Conservation (phyloP, 2,888 invertebrate species). For the Pammene fasciana region DNA sequence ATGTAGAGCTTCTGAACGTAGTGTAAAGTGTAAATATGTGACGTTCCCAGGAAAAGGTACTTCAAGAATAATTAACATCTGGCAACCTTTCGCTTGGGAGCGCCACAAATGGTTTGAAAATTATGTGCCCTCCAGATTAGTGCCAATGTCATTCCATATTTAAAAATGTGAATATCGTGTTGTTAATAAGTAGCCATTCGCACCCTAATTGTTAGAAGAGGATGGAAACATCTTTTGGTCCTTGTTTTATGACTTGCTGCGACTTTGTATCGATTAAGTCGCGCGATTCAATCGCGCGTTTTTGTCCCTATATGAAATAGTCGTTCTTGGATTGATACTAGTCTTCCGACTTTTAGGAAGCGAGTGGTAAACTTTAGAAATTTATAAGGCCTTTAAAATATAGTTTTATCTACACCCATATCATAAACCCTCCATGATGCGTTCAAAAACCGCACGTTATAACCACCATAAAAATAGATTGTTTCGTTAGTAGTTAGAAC, state of each 20-base stretch:
- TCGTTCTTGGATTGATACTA: background rate
- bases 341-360: background rate
- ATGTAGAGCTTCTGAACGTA: conserved; percentile 51
- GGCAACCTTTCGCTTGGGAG: background rate
- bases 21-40: conserved; percentile 37
- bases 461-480: no score
- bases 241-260: no score
- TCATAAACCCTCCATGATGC: no score
- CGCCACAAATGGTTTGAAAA: conserved; percentile 49
- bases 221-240: no score
- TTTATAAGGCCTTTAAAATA: conserved; percentile 49
- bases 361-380: conserved; percentile 18
- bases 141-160: conserved; percentile 72
- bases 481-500: no score
- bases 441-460: no score
- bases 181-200: conserved; percentile 3
- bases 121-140: conserved; percentile 75
- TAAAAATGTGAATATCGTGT: conserved; percentile 26
- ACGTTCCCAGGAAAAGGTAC: background rate
- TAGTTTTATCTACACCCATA: no score
- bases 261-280: background rate
- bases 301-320: no score
- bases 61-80: no score
- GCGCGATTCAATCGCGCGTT: background rate
- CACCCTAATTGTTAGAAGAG: conserved; percentile 4